A percentile compares a stretch with the other conserved stretches of the same genome.
Conservation (phyloP, 2,797 vertebrate species). For the Ispidina picta region DNA sequence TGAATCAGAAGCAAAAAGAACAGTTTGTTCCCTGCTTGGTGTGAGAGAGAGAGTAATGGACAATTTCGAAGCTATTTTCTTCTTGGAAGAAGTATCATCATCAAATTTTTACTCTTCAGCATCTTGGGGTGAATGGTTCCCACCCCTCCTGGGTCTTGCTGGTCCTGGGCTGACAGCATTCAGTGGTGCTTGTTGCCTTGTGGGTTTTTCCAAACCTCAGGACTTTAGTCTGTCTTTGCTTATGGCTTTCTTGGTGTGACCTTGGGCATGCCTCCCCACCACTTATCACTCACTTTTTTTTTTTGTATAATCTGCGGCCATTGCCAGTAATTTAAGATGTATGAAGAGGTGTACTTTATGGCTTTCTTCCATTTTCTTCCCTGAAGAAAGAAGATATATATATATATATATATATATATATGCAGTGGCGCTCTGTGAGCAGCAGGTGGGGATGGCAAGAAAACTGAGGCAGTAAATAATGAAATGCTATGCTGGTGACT, state of each 20-base stretch:
- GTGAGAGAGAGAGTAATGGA: slow-evolving; percentile 3
- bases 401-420: not conserved
- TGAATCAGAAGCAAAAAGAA: slow-evolving; percentile 39
- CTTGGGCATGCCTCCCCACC: not conserved
- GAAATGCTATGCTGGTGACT: too few relatives aligned
- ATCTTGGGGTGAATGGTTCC: not conserved
- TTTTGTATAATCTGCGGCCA: not conserved
- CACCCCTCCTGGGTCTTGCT: not conserved
- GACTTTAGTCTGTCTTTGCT: accelerated
- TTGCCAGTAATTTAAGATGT: not conserved
- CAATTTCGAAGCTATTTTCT: not conserved
- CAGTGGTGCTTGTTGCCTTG: not conserved
- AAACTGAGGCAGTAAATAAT: too few relatives aligned
- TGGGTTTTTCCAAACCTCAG: not conserved
- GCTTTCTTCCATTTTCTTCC: not conserved
- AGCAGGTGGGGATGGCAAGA: too few relatives aligned
- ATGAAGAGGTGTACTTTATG: not conserved
- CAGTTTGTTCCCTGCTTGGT: slow-evolving; percentile 20
- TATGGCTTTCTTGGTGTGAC: not conserved
- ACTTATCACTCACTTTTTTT: not conserved
- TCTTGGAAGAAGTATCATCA: not conserved
- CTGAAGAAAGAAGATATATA: not conserved
- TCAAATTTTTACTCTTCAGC: not conserved
- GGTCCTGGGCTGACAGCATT: not conserved
- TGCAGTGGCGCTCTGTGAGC: too few relatives aligned